Evolutionary conservation across 2,113 vertebrate genomes (phyloP).

Genomic region (Aix galericulata): DNA sequence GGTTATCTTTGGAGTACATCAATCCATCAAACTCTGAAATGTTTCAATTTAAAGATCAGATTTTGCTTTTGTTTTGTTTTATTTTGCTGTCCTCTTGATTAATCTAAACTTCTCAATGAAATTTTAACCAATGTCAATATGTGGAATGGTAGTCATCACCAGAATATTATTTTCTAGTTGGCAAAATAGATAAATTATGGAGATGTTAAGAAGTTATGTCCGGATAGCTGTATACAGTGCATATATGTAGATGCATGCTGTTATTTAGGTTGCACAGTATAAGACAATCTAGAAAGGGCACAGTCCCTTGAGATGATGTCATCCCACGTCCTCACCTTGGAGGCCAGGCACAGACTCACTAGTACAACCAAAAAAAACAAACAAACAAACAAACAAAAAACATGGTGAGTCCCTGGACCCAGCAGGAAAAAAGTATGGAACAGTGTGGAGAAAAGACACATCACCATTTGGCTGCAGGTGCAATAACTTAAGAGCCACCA

Average conservation of each 20-base stretch:
- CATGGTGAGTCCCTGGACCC: not conserved
- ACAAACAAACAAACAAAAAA: too few relatives aligned
- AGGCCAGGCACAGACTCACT: not conserved
- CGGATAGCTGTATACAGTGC: not conserved
- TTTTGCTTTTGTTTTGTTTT: not conserved
- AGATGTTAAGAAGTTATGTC: not conserved
- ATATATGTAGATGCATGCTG: not conserved
- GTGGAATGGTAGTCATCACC: not conserved
- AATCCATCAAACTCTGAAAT: not conserved
- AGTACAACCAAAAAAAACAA: not conserved
- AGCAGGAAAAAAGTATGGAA: not conserved
- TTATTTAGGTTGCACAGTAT: fast-evolving
- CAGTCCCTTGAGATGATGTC: not conserved
- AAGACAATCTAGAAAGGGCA: not conserved
- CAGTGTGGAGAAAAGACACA: not conserved
- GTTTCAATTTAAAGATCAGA: not conserved
- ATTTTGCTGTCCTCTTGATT: not conserved
- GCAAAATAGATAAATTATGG: not conserved
- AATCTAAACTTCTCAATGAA: not conserved
- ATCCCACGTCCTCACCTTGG: not conserved
- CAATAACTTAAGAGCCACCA: not conserved
- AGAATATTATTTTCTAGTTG: not conserved
- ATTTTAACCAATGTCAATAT: not conserved
- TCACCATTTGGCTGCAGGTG: fast-evolving
- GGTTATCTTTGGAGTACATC: not conserved